Evolutionary conservation across 2,113 vertebrate species (phyloP), one percentile per base, ranked within the genome.

Genomic region (Collichthys lucidus): DNA sequence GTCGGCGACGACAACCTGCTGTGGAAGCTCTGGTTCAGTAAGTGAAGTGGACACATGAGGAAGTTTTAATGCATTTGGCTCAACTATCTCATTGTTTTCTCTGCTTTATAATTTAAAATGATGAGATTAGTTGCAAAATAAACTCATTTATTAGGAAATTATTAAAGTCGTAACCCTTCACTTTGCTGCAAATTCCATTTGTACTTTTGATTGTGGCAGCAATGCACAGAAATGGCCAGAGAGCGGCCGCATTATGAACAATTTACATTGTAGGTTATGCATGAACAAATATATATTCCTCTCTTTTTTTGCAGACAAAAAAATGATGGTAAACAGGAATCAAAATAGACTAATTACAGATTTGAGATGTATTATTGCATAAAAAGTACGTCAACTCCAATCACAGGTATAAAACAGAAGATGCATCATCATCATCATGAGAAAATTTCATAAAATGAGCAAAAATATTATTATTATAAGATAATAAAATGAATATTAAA

Each of bases 1-100:
- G 73, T 78, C 47, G 92, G 64, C 14, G 94, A 96, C 4, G 93
- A 96, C 40, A 88, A 91, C 89, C 92, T 98, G 86, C 89, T 97
- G 76, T 96, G 94, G 95, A 96, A 94, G 70, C 96, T 97, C 88
- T 98, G 97, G 97, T 96, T 98, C 64, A 97, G 98, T 99, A 96
- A 97, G 97, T 77, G 19, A 77, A 11, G 68, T 49, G 14, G 26
- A 59, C 24, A 26, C 22, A 44, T n/a, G 4, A 15, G 60, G 26
- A 20, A 2, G 46, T 15, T 42, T 31, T 24, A 6, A 24, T 29
- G 6, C 9, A 4, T 57, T 20, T 62, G 19, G 8, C 4, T 63
- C 29, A 15, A 57, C 17, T 64, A 53, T 35, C 11, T 64, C 4
- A n/a, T 42, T 44, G 57, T 52, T 67, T 66, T 12, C 46, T 19